These are phyloP conservation scores for Choristoneura fumiferana DNA, from an alignment of 1,140 invertebrate genomes.

Conservation along the genomic window DNA sequence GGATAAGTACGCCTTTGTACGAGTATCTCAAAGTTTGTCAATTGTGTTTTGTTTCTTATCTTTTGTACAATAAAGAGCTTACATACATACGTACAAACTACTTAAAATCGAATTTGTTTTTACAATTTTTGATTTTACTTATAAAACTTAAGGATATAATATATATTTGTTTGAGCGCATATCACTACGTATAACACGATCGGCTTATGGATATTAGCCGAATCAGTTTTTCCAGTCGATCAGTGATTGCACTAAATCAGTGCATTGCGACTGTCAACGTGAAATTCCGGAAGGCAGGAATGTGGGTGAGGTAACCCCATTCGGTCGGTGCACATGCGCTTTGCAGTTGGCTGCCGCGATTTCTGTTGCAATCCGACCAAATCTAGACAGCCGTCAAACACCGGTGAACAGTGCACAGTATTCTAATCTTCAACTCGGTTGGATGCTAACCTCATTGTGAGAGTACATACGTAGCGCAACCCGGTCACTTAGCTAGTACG, in stretches of 20 bases:
- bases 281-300: conserved; percentile 70
- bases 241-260: conserved; percentile 26
- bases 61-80: too few species aligned
- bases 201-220: too few species aligned
- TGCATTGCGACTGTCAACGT: conserved; percentile 52
- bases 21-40: too few species aligned
- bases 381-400: conserved; percentile 37
- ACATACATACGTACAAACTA: too few species aligned
- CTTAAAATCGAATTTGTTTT: too few species aligned
- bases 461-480: conserved; percentile 53
- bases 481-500: conserved; percentile 66
- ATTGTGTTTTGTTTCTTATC: too few species aligned
- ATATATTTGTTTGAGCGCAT: too few species aligned
- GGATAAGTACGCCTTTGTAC: too few species aligned
- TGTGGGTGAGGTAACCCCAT: conserved; percentile 70
- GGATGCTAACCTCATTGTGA: conserved; percentile 65
- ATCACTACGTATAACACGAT: too few species aligned
- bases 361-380: conserved; percentile 52
- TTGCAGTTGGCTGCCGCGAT: conserved; percentile 40
- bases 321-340: conserved; percentile 65
- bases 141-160: too few species aligned
- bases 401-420: conserved; percentile 29
- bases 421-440: conserved; percentile 49
- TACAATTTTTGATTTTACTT: too few species aligned
- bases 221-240: conserved; percentile 19